Percentiles rank a stretch among this genome's conserved stretches.
phyloP scores from a whole-genome alignment of 2,888 invertebrate genomes.

The Halictus ligatus region DNA sequence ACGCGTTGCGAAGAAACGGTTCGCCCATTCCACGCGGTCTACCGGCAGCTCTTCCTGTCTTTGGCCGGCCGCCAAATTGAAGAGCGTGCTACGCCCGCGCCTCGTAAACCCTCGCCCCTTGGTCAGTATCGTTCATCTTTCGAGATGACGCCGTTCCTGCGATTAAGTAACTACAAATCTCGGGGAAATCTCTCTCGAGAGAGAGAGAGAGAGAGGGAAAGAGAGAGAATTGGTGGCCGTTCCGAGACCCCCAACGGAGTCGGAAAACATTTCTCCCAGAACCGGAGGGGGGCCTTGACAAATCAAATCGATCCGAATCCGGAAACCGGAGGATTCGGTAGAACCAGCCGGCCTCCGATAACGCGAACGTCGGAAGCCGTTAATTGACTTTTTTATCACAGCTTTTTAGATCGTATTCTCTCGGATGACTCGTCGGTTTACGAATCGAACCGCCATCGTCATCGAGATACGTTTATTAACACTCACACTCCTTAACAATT shows the following conservation, averaged over 20 bases:
- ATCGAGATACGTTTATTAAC: background rate
- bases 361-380: background rate
- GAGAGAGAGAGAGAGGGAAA: too few relatives aligned
- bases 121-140: conserved; percentile 9
- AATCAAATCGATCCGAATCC: background rate
- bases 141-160: background rate
- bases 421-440: background rate
- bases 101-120: conserved; percentile 26
- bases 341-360: background rate
- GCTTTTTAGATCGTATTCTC: background rate
- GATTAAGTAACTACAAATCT: background rate
- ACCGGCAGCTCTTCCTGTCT: conserved; percentile 33
- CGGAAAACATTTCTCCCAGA: background rate
- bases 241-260: background rate
- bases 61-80: conserved; percentile 50
- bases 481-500: too few relatives aligned
- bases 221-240: background rate
- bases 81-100: conserved; percentile 8
- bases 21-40: conserved; percentile 23
- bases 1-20: conserved; percentile 7
- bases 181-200: background rate
- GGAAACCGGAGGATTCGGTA: background rate
- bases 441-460: background rate
- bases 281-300: background rate
- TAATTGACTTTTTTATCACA: background rate